Percentiles rank a stretch among this genome's conserved stretches.
Conservation (phyloP, 2,888 invertebrate genomes). For the Platypus cylindrus region DNA sequence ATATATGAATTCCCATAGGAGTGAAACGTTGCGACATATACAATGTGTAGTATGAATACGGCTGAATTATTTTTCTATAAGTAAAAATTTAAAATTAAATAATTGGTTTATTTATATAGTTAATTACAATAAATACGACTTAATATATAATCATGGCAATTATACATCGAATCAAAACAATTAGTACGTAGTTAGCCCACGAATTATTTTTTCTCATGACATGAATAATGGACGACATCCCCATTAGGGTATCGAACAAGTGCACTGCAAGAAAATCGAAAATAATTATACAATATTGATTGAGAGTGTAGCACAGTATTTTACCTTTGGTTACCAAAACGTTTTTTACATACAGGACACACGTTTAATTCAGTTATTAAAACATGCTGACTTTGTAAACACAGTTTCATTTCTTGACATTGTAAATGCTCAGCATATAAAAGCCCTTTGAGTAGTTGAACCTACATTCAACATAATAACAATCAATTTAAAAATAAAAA, state of each 20-base stretch:
- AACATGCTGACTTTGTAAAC: constrained; percentile 71
- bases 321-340: constrained; percentile 82
- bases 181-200: too few species aligned
- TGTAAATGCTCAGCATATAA: constrained; percentile 76
- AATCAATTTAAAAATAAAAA: too few species aligned
- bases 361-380: constrained; percentile 75
- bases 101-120: too few species aligned
- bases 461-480: constrained; percentile 25
- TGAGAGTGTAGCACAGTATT: neutral
- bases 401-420: constrained; percentile 67
- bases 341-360: constrained; percentile 85
- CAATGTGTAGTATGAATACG: too few species aligned
- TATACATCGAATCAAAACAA: too few species aligned
- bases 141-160: too few species aligned
- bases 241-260: constrained; percentile 87
- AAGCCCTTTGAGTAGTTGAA: constrained; percentile 71
- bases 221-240: constrained; percentile 86
- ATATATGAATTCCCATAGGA: too few species aligned
- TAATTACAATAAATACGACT: too few species aligned
- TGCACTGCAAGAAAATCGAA: constrained; percentile 48
- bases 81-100: too few species aligned
- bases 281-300: neutral
- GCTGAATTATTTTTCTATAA: too few species aligned
- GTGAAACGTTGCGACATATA: too few species aligned
- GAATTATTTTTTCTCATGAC: constrained; percentile 45